Base-by-base conservation (phyloP, 2,888 invertebrate genomes). In the Andrena dorsata region DNA sequence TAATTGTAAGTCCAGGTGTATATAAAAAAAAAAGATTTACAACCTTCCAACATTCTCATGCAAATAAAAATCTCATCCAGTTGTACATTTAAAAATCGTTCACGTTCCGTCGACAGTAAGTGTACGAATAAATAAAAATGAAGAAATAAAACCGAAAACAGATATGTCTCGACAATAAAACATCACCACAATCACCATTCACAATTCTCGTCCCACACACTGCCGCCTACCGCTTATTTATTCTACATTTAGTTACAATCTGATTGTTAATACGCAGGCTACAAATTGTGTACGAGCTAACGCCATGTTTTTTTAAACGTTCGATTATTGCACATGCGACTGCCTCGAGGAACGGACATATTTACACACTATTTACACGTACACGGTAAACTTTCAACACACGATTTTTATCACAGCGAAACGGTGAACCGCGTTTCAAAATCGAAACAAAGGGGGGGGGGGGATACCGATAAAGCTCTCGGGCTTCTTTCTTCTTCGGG, bases 311-410 rank as follows among this genome's bases (percentile, higher is more conserved):
- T 41, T 41, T 41, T 41, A 16, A 66, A n/a, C 76, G 63, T 53
- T 60, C 64, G 76, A 65, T 84, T 82, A 79, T 77, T 79, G 83
- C 77, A 80, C 32, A 61, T 26, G 68, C 74, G 64, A 71, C 70
- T 71, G 51, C 56, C 35, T 76, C 64, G 76, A 64, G 66, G 53
- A 23, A 70, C 66, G 20, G 26, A 41, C 56, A 53, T 85, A 87
- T 87, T 81, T 88, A 88, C 80, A 88, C 70, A 76, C 66, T 83
- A 86, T 86, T 71, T 88, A 84, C 83, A 88, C 49, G 61, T 70
- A 53, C 60, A 41, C 30, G 20, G 47, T 63, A 13, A 49, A 68
- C 32, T 61, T 65, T 53, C 56, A 70, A 61, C 58, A 49, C 74
- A 66, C 51, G 60, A 63, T 51, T 76, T 41, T 51, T 84, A 80